Base-by-base conservation (phyloP, 2,113 vertebrate genomes). In the Etheostoma spectabile region DNA sequence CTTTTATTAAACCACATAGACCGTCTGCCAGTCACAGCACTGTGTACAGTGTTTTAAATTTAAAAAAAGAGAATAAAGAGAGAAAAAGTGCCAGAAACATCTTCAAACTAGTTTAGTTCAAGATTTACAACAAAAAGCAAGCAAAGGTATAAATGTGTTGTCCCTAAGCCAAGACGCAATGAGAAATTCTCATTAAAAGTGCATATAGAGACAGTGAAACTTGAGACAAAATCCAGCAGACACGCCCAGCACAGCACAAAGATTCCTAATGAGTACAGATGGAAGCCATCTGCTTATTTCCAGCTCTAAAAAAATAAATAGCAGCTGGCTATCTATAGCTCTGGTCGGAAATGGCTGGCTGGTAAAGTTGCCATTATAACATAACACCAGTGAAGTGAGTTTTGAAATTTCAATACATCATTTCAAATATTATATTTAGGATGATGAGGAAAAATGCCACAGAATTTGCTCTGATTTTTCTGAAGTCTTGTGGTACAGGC, bases 181-280 rank as follows among this genome's bases (percentile, higher is more conserved):
- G 35, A 89, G 48, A 84, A 61, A 21, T 13, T 19, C 38, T 70
- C 24, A 68, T 77, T 60, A 77, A 75, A 68, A 56, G 11, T 45
- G 27, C 65, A 64, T 62, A 60, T 46, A 61, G 83, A 52, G 22
- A 73, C 66, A 57, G 48, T 84, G 78, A 85, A 74, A 86, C 71
- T 67, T 42, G 46, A 68, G 22, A 79, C 70, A 67, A 22, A 80
- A 48, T 59, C 33, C 15, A 74, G 56, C 62, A 57, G 27, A 76
- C 57, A 59, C 53, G 51, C 69, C 48, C 45, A 57, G 68, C 48
- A 45, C 69, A 71, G 45, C 79, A 73, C 86, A 74, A 52, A 74
- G 22, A 45, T 11, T 49, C 66, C 76, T 82, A 86, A 89, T 87
- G 70, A 84, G 78, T 78, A 71, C 79, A 90, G 86, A 86, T 73